Conservation (phyloP, 2,888 invertebrate genomes). For the Parnassius apollo region DNA sequence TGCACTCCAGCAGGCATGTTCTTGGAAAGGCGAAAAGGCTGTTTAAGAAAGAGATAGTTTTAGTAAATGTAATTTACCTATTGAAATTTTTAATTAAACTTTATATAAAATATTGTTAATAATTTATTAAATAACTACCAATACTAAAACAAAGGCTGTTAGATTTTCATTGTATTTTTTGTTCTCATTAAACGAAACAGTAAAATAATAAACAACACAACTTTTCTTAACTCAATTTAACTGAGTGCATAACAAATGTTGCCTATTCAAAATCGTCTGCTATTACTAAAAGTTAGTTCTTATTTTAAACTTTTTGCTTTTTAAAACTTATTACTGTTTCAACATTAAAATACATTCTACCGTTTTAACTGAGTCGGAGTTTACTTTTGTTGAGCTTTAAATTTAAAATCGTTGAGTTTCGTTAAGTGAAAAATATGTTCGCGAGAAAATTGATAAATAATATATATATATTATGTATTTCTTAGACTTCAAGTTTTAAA, state of each 20-base stretch:
- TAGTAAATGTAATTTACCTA: too few species aligned
- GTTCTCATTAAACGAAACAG: conserved; percentile 22
- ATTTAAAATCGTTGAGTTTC: conserved; percentile 4
- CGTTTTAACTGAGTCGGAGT: neutral
- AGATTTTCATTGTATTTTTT: neutral
- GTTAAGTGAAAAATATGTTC: neutral
- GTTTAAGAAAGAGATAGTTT: too few species aligned
- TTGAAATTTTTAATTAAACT: too few species aligned
- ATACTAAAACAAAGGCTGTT: too few species aligned
- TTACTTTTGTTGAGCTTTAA: conserved; percentile 3
- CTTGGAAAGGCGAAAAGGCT: too few species aligned
- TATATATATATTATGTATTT: too few species aligned
- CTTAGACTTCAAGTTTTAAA: too few species aligned
- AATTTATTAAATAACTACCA: too few species aligned
- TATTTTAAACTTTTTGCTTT: conserved; percentile 26
- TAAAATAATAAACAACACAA: conserved; percentile 24
- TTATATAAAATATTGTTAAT: too few species aligned
- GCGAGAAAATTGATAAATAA: too few species aligned
- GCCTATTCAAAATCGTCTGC: conserved; percentile 22
- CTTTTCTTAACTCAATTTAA: conserved; percentile 27
- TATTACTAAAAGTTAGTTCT: conserved; percentile 20
- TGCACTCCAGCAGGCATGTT: too few species aligned
- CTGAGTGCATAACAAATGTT: conserved; percentile 26
- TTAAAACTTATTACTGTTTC: conserved; percentile 22
- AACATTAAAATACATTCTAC: conserved; percentile 14